Evolutionary conservation across 2,113 vertebrate genomes (phyloP), one percentile per base, ranked within the genome.

Genomic region (Cathartes aura): DNA sequence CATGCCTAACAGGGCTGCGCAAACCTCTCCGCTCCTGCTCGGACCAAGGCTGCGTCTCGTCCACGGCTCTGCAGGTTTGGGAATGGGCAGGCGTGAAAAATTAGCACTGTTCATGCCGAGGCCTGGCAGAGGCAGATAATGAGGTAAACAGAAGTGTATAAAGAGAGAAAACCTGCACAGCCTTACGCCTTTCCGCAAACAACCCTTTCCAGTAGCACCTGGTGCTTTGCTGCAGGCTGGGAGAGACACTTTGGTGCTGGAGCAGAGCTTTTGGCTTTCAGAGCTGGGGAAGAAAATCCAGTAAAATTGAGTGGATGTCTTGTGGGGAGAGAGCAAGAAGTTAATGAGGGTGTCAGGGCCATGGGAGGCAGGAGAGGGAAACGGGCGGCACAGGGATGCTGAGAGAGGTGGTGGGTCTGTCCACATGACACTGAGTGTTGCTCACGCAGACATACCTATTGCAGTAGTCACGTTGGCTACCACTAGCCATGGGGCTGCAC

Each of bases 11-110:
- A 3, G 34, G 64, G 40, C 40, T 12, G 30, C 2, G 3, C 21
- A 78, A 79, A 74, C 12, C 30, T n/a, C 82, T 50, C 27, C 0
- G 0, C 29, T 79, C 68, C 42, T 0, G 0, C 14, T 29, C 0
- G 2, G 48, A 42, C 53, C 40, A 23, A 22, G 84, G 52, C n/a
- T 24, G 30, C 2, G 1, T 12, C 64, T 66, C 18, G 36, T 19
- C 29, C 30, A 4, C 1, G 1, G 67, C 53, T 66, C 72, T 62
- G 63, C 32, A 34, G 43, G 8, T 50, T 22, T 81, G 67, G 45
- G 59, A 83, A 50, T 0, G 29, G 24, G 64, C 30, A 82, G 87
- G 47, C 62, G 40, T 9, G 32, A 56, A 63, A 93, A 93, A 53
- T 17, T 1, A 80, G 62, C 36, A 3, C 17, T 3, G 45, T 5